A percentile compares a stretch with the other conserved stretches of the same genome.
These are phyloP conservation scores for Atlantisia rogersi DNA, from an alignment of 2,113 vertebrate species.

Conservation along the genomic window DNA sequence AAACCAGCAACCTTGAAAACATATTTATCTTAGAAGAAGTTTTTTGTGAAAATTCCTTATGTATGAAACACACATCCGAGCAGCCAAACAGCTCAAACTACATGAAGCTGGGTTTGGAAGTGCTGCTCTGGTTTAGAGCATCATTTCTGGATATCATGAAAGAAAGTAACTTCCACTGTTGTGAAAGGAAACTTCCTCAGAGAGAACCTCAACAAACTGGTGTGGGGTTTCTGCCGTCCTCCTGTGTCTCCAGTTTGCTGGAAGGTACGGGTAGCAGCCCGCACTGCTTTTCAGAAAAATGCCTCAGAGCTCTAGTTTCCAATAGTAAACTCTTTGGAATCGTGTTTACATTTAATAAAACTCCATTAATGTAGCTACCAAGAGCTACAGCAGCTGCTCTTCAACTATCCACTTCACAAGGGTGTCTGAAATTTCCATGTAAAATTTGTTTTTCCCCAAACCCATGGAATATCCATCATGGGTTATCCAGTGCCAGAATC, in stretches of 20 bases:
- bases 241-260: not conserved
- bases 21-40: not conserved
- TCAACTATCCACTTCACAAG: not conserved
- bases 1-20: not conserved
- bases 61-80: not conserved
- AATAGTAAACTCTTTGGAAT: not conserved
- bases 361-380: not conserved
- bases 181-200: not conserved
- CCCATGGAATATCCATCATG: not conserved
- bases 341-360: conserved; percentile 33
- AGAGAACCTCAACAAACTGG: not conserved
- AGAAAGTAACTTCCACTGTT: not conserved
- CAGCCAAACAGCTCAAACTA: not conserved
- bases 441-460: not conserved
- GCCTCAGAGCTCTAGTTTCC: not conserved
- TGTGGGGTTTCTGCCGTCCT: not conserved
- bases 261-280: not conserved
- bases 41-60: not conserved
- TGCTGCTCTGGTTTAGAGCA: not conserved
- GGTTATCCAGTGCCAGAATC: not conserved
- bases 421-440: not conserved
- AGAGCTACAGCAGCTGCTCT: not conserved
- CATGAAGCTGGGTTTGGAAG: not conserved
- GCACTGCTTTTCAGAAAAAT: not conserved
- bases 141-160: not conserved